Base-by-base conservation (phyloP, 2,113 vertebrate genomes). In the Pygoscelis adeliae region DNA sequence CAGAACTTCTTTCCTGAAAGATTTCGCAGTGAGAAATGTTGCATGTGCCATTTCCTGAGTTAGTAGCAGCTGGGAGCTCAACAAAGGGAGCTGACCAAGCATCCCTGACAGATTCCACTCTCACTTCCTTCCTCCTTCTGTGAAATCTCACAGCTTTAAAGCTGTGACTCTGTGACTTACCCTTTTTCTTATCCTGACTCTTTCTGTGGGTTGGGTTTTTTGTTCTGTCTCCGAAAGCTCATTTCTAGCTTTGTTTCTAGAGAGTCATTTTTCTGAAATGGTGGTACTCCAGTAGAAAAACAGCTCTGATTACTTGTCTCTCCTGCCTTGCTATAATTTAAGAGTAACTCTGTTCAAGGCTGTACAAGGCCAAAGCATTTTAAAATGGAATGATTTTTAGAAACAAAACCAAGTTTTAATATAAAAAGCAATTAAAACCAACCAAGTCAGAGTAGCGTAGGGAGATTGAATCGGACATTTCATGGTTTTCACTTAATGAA, bases 1-100 rank as follows among this genome's bases (percentile, higher is more conserved):
- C 44, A 80, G 71, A 88, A 69, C 69, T 93, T 95, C 83, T 95
- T 96, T 97, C 88, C 62, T 80, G 61, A 85, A 87, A 81, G 50
- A 87, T 87, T 84, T 63, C 3, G 5, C 49, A 83, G 34, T 47
- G 56, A 82, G 74, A 87, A 91, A 61, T 56, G 61, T 34, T 90
- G 47, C 4, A 5, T 83, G 8, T 78, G 76, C 89, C 55, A 38
- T 92, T 93, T 92, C 59, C 71, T 9, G 15, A 65, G 59, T 93
- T 93, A 74, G n/a, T 21, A 67, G 47, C 65, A 86, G 91, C 42
- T 91, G 56, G 38, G 30, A 94, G 20, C 38, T 83, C 49, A 56
- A 46, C 66, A 76, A 77, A 90, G 30, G 70, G 53, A 88, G 72
- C 79, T 82, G 83, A 87, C 49, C 61, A 87, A 95, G 78, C 89